These are phyloP conservation scores for Tenthredo amoena DNA, from an alignment of 2,888 invertebrate genomes.

Conservation along the genomic window DNA sequence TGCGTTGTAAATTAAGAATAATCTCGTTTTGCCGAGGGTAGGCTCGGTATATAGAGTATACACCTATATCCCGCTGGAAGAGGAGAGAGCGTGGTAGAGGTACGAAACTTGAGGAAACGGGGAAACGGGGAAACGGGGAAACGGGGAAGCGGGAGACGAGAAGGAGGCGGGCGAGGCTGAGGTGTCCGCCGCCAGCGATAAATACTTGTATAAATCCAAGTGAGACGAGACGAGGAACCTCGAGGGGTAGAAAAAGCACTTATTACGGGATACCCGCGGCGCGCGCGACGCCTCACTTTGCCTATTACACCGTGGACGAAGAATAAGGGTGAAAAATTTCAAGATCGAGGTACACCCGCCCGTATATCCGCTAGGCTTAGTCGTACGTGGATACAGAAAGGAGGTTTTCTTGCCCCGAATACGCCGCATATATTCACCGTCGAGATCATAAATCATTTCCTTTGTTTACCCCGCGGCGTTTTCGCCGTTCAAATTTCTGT, in stretches of 20 bases:
- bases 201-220: slow-evolving; percentile 43
- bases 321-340: background rate
- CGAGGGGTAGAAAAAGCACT: slow-evolving; percentile 41
- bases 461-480: slow-evolving; percentile 24
- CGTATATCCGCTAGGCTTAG: background rate
- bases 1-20: slow-evolving; percentile 54
- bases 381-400: background rate
- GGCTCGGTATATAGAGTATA: background rate
- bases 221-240: background rate
- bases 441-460: slow-evolving; percentile 30
- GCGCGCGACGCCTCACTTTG: slow-evolving; percentile 34
- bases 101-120: background rate
- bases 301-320: slow-evolving; percentile 5
- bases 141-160: background rate
- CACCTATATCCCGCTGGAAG: background rate
- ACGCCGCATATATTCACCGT: background rate
- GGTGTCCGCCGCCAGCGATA: slow-evolving; percentile 39
- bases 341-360: background rate
- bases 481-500: background rate
- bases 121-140: background rate
- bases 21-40: slow-evolving; percentile 46
- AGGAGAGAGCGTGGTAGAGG: background rate
- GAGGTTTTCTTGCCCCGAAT: background rate
- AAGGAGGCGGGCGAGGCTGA: background rate
- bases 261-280: slow-evolving; percentile 41